Evolutionary conservation across 2,797 vertebrate genomes (phyloP), one percentile per base, ranked within the genome.

Genomic region (Leuciscus waleckii): DNA sequence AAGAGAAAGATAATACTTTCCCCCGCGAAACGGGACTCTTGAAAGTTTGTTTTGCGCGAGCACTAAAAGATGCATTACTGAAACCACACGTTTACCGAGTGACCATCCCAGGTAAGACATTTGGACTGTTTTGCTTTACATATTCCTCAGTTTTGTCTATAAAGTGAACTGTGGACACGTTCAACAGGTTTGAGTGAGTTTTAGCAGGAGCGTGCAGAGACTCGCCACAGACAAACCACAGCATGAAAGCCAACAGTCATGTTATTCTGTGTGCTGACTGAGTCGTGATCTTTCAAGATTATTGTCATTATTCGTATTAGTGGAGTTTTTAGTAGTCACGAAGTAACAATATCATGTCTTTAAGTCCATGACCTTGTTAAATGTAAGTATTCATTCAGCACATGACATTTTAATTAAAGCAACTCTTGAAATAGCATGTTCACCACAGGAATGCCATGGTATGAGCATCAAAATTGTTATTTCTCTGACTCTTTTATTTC

Each of bases 41-140:
- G 54, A 86, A 86, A 91, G 90, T 90, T 92, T 41, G 29, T 61
- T 71, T 71, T 35, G n/a, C 61, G 92, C 89, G 91, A 89, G 91
- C 84, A 88, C 84, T 85, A 73, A 88, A 94, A 90, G 88, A 95
- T 95, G 95, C 94, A 92, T 92, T 93, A 93, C 89, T 89, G 88
- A 88, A 86, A 83, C 69, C 81, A 92, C 71, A 84, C 86, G 90
- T 90, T 78, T 86, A 85, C 82, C 54, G 88, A 87, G 89, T 58
- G 90, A 91, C 91, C 89, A 23, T 89, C 86, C 77, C 92, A 94
- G 95, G 95, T 95, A 91, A 91, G 92, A 43, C 32, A 0, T 32
- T 71, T 75, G 21, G 58, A 46, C 19, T 32, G 32, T 67, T 76
- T 19, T 37, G 29, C 56, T 32, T 23, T 70, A 43, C 70, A 51